Conservation (phyloP, 2,888 invertebrate species). For the Stenichneumon culpator region DNA sequence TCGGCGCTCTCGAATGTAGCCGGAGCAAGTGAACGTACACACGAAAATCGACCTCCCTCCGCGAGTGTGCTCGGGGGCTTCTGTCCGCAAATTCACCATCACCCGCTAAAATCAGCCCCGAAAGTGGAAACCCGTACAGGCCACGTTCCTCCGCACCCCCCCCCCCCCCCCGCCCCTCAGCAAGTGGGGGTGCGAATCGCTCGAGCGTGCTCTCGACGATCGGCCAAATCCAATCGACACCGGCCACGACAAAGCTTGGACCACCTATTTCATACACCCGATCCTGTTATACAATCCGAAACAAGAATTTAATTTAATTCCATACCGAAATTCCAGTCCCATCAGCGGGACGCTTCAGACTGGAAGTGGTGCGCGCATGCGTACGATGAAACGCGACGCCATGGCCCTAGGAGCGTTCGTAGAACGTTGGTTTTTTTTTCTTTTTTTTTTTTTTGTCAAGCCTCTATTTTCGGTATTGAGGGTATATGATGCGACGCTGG, state of each 20-base stretch:
- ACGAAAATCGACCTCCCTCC: neutral
- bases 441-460: too few relatives aligned
- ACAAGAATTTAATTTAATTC: conserved; percentile 25
- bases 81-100: conserved; percentile 1
- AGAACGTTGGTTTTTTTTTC: conserved; percentile 23
- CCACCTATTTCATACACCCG: neutral
- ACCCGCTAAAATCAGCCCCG: neutral
- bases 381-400: neutral
- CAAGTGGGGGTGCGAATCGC: conserved; percentile 31
- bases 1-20: conserved; percentile 23
- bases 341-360: neutral
- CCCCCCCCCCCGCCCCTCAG: too few relatives aligned
- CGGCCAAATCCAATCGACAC: conserved; percentile 51
- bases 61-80: conserved; percentile 10
- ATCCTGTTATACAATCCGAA: neutral
- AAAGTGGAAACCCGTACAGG: conserved; percentile 38
- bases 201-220: conserved; percentile 44
- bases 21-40: conserved; percentile 5
- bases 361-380: neutral
- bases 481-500: conserved; percentile 6
- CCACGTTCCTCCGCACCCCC: neutral
- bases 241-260: conserved; percentile 36
- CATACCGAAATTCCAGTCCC: neutral
- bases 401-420: neutral
- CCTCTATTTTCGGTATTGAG: conserved; percentile 38